Conservation (phyloP, 2,888 invertebrate genomes). For the Deroplatys truncata region DNA sequence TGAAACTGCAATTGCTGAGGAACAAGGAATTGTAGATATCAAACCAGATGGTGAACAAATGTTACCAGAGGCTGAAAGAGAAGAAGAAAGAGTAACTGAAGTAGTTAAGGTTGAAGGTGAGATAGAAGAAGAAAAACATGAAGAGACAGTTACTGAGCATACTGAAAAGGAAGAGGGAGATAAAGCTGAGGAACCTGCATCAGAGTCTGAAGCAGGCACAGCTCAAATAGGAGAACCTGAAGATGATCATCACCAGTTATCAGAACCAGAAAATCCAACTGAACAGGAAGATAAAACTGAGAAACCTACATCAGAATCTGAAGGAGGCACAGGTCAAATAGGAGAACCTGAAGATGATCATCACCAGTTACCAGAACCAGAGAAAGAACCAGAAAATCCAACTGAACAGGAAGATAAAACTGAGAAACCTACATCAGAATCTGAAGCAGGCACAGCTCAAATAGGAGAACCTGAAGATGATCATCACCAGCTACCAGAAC, state of each 20-base stretch:
- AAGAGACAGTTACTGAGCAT: constrained; percentile 1
- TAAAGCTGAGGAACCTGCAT: constrained; percentile 12
- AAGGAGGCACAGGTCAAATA: not conserved
- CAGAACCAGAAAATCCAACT: constrained; percentile 19
- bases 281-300: not conserved
- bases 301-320: not conserved
- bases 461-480: constrained; percentile 6
- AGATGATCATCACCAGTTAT: constrained; percentile 1
- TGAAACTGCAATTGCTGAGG: constrained; percentile 10
- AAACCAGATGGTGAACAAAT: not conserved
- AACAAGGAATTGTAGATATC: constrained; percentile 1
- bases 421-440: not conserved
- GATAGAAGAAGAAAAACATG: not conserved
- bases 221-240: constrained; percentile 8
- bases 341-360: constrained; percentile 4
- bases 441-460: not conserved
- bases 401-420: constrained; percentile 15
- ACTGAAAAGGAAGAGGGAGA: constrained; percentile 9
- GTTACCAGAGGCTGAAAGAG: constrained; percentile 3
- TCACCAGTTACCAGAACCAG: not conserved
- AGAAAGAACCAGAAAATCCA: constrained; percentile 12
- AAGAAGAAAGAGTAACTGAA: constrained; percentile 19
- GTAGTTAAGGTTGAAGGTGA: constrained; percentile 12
- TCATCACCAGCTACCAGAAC: not conserved
- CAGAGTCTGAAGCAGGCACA: not conserved